Conservation (phyloP, 2,113 vertebrate genomes). For the Lophura nycthemera region DNA sequence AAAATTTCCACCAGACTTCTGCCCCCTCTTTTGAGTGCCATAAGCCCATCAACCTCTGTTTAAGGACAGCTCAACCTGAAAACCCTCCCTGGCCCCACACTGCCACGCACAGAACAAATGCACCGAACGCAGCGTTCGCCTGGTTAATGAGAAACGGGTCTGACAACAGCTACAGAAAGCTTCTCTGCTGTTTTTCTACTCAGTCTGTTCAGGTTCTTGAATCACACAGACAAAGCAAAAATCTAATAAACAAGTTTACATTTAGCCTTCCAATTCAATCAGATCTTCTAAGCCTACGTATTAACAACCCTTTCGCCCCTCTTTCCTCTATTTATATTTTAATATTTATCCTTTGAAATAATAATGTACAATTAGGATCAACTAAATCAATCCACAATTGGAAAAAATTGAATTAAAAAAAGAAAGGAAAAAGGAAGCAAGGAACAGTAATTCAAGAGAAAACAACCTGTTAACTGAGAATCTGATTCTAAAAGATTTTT, state of each 20-base stretch:
- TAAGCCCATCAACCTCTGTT: neutral
- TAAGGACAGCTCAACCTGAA: neutral
- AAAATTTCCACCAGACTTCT: neutral
- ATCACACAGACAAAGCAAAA: neutral
- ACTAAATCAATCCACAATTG: neutral
- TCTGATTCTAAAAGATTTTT: neutral
- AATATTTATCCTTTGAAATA: neutral
- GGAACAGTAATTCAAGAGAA: neutral
- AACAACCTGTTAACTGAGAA: neutral
- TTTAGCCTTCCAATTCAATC: neutral
- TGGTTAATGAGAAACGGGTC: neutral
- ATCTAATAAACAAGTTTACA: neutral
- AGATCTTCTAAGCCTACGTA: neutral
- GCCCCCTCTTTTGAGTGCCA: neutral
- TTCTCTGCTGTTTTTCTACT: neutral
- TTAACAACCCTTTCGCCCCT: neutral
- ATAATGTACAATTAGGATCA: neutral
- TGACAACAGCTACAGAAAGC: neutral
- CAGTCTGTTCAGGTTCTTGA: neutral
- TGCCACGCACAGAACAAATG: neutral
- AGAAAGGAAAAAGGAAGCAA: neutral
- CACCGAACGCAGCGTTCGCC: fast-evolving
- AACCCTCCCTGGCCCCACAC: neutral
- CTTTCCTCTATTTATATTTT: neutral
- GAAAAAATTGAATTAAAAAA: neutral